A percentile compares a stretch with the other conserved stretches of the same genome.
Conservation (phyloP, 2,113 vertebrate genomes). For the Hystrix brachyura region DNA sequence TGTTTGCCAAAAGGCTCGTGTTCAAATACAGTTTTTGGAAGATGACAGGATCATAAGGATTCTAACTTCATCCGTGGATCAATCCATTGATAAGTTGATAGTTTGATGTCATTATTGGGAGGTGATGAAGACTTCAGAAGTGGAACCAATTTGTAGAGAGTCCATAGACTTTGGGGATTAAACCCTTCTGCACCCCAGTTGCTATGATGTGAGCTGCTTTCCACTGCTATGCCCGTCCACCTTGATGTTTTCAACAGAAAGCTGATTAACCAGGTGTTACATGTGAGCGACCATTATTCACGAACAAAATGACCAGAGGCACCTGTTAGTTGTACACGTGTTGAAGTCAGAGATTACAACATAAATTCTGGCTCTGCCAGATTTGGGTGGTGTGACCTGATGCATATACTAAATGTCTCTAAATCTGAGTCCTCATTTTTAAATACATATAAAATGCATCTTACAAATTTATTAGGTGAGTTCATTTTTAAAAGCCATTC, state of each 20-base stretch:
- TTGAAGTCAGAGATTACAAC: background rate
- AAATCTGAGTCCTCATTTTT: background rate
- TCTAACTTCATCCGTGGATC: background rate
- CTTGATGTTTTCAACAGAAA: background rate
- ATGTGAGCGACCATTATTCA: background rate
- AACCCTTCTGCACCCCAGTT: background rate
- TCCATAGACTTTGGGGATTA: background rate
- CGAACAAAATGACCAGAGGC: background rate
- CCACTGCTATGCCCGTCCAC: background rate
- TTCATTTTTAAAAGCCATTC: background rate
- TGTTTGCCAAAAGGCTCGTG: background rate
- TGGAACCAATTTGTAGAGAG: background rate
- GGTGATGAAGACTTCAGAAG: background rate
- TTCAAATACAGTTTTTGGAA: background rate
- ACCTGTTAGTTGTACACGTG: background rate
- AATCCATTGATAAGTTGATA: background rate
- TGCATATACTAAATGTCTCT: background rate
- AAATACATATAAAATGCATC: background rate
- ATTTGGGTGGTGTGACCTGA: background rate
- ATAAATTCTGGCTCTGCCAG: background rate
- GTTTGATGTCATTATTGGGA: background rate
- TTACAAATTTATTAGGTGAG: background rate
- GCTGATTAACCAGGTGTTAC: background rate
- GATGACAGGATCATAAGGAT: background rate
- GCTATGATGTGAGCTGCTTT: background rate